Conservation (phyloP, 2,113 vertebrate species). For the Vulpes vulpes region DNA sequence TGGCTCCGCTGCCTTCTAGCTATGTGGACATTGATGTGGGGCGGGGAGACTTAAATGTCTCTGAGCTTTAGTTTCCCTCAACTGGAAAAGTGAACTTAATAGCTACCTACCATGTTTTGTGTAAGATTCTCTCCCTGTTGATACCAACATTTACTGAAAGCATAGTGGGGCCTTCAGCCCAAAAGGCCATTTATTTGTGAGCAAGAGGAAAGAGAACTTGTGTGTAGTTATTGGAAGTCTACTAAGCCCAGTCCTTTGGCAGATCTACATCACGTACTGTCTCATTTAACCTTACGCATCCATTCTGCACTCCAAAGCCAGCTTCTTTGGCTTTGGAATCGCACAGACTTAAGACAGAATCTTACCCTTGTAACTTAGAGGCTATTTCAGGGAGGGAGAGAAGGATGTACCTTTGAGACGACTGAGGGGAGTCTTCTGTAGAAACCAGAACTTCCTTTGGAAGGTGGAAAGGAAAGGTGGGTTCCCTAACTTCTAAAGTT, state of each 20-base stretch:
- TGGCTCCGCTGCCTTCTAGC: background rate
- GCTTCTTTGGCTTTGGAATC: background rate
- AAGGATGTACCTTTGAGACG: background rate
- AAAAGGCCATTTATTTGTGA: background rate
- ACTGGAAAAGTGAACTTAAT: background rate
- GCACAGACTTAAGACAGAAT: background rate
- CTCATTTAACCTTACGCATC: rapidly evolving
- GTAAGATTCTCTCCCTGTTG: background rate
- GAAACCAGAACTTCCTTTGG: background rate
- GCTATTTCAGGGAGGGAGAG: background rate
- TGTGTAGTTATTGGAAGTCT: background rate
- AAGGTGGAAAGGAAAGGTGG: background rate
- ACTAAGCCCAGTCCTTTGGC: background rate
- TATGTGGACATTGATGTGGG: background rate
- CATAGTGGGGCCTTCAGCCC: background rate
- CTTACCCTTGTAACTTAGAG: background rate
- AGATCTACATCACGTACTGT: background rate
- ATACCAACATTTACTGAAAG: background rate
- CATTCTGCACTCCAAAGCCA: background rate
- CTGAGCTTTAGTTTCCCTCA: background rate
- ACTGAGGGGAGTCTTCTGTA: background rate
- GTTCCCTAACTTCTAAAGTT: background rate
- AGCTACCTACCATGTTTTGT: background rate
- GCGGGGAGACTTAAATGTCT: background rate
- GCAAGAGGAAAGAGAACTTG: background rate